Evolutionary conservation across 2,113 vertebrate species (phyloP).

Genomic region (Leptobrachium ailaonicum): DNA sequence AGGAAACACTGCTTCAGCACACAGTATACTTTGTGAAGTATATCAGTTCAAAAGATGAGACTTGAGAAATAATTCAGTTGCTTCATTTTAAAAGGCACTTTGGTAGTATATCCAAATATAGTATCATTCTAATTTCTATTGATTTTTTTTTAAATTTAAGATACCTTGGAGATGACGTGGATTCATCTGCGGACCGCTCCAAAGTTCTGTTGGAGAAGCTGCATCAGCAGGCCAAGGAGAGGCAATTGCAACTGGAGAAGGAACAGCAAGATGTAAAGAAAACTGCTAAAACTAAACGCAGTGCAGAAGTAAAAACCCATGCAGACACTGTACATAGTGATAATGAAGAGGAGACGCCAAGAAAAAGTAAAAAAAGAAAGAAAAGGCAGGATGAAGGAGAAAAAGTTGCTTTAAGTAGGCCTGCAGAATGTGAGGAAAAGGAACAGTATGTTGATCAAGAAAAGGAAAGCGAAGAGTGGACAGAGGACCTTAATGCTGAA

Average conservation of each 20-base stretch:
- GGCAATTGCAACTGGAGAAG: slow-evolving; percentile 64
- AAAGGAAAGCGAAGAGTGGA: slow-evolving; percentile 14
- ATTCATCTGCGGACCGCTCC: slow-evolving; percentile 57
- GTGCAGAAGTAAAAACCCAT: slow-evolving; percentile 8
- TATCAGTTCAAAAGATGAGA: no score
- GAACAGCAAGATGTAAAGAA: slow-evolving; percentile 30
- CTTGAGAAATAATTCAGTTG: no score
- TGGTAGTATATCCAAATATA: no score
- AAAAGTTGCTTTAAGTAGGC: not conserved
- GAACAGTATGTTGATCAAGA: slow-evolving; percentile 10
- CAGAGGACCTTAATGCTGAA: not conserved
- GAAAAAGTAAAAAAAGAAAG: not conserved
- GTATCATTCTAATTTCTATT: not conserved
- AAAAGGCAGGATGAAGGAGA: slow-evolving; percentile 1
- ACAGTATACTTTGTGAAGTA: no score
- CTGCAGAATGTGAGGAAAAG: slow-evolving; percentile 14
- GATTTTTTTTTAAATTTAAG: slow-evolving; percentile 55
- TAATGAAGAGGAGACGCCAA: not conserved
- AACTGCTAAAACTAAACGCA: not conserved
- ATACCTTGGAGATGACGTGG: slow-evolving; percentile 72
- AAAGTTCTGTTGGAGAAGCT: slow-evolving; percentile 76
- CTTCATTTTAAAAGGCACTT: no score
- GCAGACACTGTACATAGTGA: not conserved
- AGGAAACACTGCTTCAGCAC: no score
- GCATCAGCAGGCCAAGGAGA: slow-evolving; percentile 73